phyloP scores from a whole-genome alignment of 1,140 invertebrate species.

The Drosophila santomea region DNA sequence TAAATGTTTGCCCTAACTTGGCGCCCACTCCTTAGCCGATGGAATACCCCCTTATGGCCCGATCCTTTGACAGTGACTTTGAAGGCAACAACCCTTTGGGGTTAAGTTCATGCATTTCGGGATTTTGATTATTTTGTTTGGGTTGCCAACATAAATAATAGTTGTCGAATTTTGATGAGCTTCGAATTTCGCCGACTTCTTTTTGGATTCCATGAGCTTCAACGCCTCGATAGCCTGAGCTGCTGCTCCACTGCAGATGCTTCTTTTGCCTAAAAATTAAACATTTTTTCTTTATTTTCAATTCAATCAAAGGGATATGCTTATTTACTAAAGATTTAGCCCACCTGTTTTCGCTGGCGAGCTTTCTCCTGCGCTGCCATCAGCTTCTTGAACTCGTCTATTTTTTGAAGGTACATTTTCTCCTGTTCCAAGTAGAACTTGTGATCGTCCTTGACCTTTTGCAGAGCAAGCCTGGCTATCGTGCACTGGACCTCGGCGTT shows the following conservation, averaged over 20 bases:
- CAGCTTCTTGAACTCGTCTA: conserved; percentile 25
- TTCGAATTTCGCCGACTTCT: conserved; percentile 22
- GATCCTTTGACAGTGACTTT: conserved; percentile 58
- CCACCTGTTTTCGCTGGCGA: conserved; percentile 2
- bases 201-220: conserved; percentile 7
- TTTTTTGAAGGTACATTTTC: conserved; percentile 26
- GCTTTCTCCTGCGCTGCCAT: conserved; percentile 22
- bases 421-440: conserved; percentile 41
- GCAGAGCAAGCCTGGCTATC: not conserved
- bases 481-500: conserved; percentile 32
- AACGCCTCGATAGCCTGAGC: not conserved
- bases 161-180: conserved; percentile 26
- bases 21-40: not conserved
- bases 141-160: conserved; percentile 62
- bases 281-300: not conserved
- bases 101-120: conserved; percentile 38
- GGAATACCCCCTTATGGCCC: conserved; percentile 1
- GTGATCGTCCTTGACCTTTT: conserved; percentile 52
- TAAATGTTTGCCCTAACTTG: conserved; percentile 71
- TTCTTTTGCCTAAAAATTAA: not conserved
- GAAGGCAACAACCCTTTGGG: conserved; percentile 38
- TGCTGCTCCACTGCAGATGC: not conserved
- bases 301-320: too few relatives aligned
- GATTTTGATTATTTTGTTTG: conserved; percentile 53
- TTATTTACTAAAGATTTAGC: too few relatives aligned